Evolutionary conservation across 2,888 invertebrate species (phyloP), one percentile per base, ranked within the genome.

Genomic region (Vanessa cardui): DNA sequence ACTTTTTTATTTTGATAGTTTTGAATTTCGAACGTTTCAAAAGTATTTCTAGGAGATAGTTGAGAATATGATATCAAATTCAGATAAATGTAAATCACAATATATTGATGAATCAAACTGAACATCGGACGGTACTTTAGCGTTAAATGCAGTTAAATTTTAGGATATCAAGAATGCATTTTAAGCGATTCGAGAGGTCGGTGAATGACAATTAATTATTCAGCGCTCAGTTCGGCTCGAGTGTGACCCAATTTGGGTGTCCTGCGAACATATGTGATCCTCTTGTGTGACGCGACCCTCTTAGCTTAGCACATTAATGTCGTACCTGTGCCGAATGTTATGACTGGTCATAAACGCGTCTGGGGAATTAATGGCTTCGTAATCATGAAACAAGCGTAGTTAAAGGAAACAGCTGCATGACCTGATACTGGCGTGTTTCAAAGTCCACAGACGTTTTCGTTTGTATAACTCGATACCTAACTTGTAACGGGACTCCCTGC

Each of bases 181-280:
- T 21, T 31, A 63, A 49, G 45, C 44, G 45, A 47, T 58, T 54
- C 45, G 76, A 72, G 74, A 70, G 76, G 77, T 75, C 83, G 82
- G 78, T 73, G 75, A 79, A 79, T 78, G 78, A 78, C 76, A 78
- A 85, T 88, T 86, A 86, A 89, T 88, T 87, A 86, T 88, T 83
- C 85, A 85, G 75, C 77, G 83, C 81, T 83, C 81, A 80, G 83
- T 80, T 82, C 79, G 79, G 82, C 81, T 77, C 77, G 72, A 18
- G 81, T 82, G 80, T 84, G 88, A 87, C 88, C 88, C 80, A 87
- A 83, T 85, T 85, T 80, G 74, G 71, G 72, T 73, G 76, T 77
- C 74, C 77, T 78, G 76, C 58, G 75, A 81, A 79, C 84, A 83
- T 80, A 78, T 83, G 83, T 68, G 74, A 77, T 62, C 66, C 63